Percentiles rank a stretch among this genome's conserved stretches.
phyloP scores from a whole-genome alignment of 1,140 invertebrate species.

The Hyles euphorbiae region DNA sequence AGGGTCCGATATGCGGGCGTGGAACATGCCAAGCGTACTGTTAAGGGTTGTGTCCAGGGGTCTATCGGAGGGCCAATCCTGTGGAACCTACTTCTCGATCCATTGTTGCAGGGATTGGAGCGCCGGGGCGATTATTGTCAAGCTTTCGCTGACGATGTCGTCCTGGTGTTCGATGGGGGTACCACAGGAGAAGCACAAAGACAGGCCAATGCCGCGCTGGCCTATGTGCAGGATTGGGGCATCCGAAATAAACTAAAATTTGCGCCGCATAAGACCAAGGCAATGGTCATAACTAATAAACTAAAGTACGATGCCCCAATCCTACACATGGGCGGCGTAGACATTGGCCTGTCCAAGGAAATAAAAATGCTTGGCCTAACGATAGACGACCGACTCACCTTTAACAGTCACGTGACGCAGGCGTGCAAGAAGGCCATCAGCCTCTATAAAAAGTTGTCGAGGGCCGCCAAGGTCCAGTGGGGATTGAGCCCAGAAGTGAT shows the following conservation, averaged over 20 bases:
- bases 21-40: conserved; percentile 6
- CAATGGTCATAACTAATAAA: conserved; percentile 14
- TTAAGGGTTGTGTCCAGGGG: conserved; percentile 4
- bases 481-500: conserved; percentile 9
- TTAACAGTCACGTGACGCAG: conserved; percentile 7
- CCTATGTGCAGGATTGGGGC: conserved; percentile 4
- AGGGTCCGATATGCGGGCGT: conserved; percentile 9
- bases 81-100: conserved; percentile 14
- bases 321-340: conserved; percentile 9
- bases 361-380: conserved; percentile 11
- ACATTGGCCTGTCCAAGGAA: conserved; percentile 5
- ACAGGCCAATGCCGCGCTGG: conserved; percentile 11
- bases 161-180: background rate
- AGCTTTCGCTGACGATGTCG: conserved; percentile 1
- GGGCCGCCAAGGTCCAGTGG: conserved; percentile 9
- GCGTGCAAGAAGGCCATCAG: conserved; percentile 4
- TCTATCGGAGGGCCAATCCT: conserved; percentile 11
- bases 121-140: background rate
- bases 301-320: conserved; percentile 11
- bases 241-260: conserved; percentile 13
- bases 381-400: conserved; percentile 11
- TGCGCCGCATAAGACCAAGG: conserved; percentile 12
- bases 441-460: conserved; percentile 5
- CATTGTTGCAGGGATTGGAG: conserved; percentile 1
- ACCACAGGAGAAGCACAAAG: conserved; percentile 1